Evolutionary conservation across 2,113 vertebrate genomes (phyloP).

Genomic region (Lepidothrix coronata): DNA sequence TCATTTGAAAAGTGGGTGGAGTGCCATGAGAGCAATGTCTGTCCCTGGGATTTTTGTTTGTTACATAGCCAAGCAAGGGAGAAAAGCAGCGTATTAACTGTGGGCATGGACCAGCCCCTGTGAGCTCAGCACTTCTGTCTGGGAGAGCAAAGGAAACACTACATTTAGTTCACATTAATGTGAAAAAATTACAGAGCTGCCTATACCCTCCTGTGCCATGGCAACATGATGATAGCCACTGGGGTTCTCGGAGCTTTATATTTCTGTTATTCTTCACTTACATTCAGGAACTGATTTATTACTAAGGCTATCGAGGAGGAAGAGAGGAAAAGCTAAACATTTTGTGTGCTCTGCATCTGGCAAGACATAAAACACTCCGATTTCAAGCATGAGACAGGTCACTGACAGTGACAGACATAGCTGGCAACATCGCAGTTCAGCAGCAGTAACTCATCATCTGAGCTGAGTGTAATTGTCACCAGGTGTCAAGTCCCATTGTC

Average conservation of each 20-base stretch:
- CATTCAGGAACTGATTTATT: conserved; percentile 57
- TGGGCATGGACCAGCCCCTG: neutral
- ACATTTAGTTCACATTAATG: neutral
- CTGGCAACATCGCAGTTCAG: conserved; percentile 50
- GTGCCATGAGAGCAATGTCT: neutral
- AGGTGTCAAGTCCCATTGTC: conserved; percentile 19
- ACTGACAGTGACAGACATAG: conserved; percentile 24
- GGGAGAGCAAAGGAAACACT: neutral
- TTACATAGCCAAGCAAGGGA: neutral
- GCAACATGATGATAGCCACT: neutral
- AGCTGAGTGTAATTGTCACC: conserved; percentile 25
- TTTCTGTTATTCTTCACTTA: conserved; percentile 19
- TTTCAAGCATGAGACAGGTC: conserved; percentile 47
- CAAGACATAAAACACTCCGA: conserved; percentile 23
- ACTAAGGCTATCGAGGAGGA: neutral
- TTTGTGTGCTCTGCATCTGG: conserved; percentile 27
- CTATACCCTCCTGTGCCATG: neutral
- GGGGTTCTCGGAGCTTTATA: neutral
- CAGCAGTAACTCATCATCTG: neutral
- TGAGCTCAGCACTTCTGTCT: neutral
- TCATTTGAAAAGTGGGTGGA: neutral
- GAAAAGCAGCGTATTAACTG: neutral
- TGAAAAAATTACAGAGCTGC: neutral
- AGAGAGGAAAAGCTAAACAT: conserved; percentile 1
- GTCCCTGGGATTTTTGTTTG: neutral